A percentile compares a stretch with the other conserved stretches of the same genome.
Evolutionary conservation across 2,113 vertebrate genomes (phyloP).

Genomic region (Ellobius talpinus): DNA sequence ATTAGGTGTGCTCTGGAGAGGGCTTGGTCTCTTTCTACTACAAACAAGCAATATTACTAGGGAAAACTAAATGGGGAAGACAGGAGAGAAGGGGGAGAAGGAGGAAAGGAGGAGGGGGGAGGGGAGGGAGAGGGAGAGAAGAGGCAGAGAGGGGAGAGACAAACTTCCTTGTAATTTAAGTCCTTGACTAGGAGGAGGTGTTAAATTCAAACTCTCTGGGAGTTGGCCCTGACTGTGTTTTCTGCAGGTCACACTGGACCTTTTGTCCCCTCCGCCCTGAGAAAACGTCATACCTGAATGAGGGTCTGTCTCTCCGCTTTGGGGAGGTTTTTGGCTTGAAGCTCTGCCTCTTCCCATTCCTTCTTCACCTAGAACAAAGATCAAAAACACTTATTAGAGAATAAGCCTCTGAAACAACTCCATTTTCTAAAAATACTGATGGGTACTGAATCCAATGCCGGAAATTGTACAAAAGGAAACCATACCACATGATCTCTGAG

Average conservation of each 20-base stretch:
- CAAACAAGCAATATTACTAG: background rate
- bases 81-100: too few relatives aligned
- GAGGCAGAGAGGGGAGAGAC: background rate
- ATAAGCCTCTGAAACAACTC: background rate
- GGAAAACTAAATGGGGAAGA: constrained; percentile 48
- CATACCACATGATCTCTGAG: background rate
- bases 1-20: rapidly evolving
- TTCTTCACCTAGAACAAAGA: constrained; percentile 92
- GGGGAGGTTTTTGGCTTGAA: constrained; percentile 96
- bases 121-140: background rate
- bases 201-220: background rate
- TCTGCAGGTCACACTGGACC: background rate
- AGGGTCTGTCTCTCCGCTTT: constrained; percentile 97
- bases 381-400: constrained; percentile 15
- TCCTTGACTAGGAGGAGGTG: background rate
- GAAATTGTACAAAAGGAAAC: constrained; percentile 21
- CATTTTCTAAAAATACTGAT: constrained; percentile 40
- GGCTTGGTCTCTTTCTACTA: constrained; percentile 9
- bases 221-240: background rate
- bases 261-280: background rate
- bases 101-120: background rate
- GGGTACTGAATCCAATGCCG: background rate
- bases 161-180: constrained; percentile 39
- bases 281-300: constrained; percentile 91
- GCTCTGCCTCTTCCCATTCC: constrained; percentile 98